Evolutionary conservation across 1,140 invertebrate species (phyloP).

Genomic region (Tachypleus tridentatus): DNA sequence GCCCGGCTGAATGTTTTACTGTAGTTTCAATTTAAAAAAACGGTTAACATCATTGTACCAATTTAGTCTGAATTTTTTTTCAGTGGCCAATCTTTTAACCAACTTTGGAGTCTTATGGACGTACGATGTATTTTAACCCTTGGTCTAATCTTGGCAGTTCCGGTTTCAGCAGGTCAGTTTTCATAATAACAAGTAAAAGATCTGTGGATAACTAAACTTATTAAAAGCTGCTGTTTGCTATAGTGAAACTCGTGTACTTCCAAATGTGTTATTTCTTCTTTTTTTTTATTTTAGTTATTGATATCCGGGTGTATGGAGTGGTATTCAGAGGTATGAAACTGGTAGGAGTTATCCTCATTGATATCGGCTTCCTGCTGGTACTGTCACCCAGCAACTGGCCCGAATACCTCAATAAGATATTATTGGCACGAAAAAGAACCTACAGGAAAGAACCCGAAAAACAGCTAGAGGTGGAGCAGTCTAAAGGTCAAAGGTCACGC

Average conservation of each 20-base stretch:
- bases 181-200: too few relatives aligned
- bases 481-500: neutral
- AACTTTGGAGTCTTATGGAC: conserved; percentile 82
- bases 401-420: conserved; percentile 61
- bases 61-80: conserved; percentile 31
- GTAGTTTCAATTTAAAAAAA: too few relatives aligned
- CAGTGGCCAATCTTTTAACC: conserved; percentile 78
- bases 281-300: conserved; percentile 52
- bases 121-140: conserved; percentile 86
- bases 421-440: conserved; percentile 48
- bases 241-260: too few relatives aligned
- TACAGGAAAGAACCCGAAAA: conserved; percentile 5
- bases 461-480: neutral
- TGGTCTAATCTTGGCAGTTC: conserved; percentile 78
- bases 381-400: conserved; percentile 94
- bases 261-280: too few relatives aligned
- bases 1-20: too few relatives aligned
- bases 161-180: conserved; percentile 70
- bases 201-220: too few relatives aligned
- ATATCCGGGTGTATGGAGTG: conserved; percentile 68
- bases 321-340: conserved; percentile 88
- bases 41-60: neutral
- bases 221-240: too few relatives aligned
- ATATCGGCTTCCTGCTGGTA: conserved; percentile 44
- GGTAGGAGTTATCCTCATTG: conserved; percentile 75